Conservation (phyloP, 1,140 invertebrate species). For the Adoxophyes honmai region DNA sequence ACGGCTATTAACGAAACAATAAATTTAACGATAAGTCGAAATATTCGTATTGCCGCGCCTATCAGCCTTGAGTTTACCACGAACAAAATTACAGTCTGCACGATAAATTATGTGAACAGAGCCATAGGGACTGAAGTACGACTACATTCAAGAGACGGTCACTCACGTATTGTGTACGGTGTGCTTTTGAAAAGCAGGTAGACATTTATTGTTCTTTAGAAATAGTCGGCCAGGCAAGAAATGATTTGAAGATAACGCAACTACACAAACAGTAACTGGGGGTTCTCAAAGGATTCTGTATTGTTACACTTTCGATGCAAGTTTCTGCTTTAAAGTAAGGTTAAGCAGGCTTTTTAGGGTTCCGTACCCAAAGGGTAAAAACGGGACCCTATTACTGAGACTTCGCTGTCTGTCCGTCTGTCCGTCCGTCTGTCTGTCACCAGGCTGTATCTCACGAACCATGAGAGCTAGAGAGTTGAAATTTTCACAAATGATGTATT, state of each 20-base stretch:
- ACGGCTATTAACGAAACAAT: constrained; percentile 10
- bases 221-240: background rate
- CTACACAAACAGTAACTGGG: constrained; percentile 30
- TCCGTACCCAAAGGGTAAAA: too few species aligned
- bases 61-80: constrained; percentile 19
- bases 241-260: constrained; percentile 18
- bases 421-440: too few species aligned
- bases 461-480: too few species aligned
- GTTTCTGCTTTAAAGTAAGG: too few species aligned
- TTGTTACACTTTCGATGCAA: too few species aligned
- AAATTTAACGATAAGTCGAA: background rate
- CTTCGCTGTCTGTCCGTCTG: too few species aligned
- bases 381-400: too few species aligned
- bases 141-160: background rate
- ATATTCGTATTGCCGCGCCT: constrained; percentile 19
- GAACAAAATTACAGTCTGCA: constrained; percentile 16
- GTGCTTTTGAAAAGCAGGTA: constrained; percentile 35
- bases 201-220: constrained; percentile 30
- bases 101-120: constrained; percentile 19
- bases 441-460: too few species aligned
- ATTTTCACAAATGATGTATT: too few species aligned
- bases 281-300: constrained; percentile 23
- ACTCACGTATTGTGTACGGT: background rate
- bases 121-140: background rate
- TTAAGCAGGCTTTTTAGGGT: too few species aligned